A percentile compares a stretch with the other conserved stretches of the same genome.
These are phyloP conservation scores for Baryphthengus martii DNA, from an alignment of 2,113 vertebrate genomes.

Conservation along the genomic window DNA sequence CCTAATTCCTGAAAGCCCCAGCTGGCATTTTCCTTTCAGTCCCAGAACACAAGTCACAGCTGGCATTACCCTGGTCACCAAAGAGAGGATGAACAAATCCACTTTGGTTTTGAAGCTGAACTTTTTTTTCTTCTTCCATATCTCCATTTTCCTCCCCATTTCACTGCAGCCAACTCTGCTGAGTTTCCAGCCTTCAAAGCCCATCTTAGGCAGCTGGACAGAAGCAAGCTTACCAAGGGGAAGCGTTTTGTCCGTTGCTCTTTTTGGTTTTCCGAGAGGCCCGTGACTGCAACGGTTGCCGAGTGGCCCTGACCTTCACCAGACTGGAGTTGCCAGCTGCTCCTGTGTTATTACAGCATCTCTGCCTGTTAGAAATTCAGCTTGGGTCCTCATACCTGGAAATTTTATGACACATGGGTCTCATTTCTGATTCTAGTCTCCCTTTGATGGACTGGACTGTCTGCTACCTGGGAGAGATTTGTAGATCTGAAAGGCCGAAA, in stretches of 20 bases:
- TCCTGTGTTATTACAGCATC: neutral
- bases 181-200: neutral
- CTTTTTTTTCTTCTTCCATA: neutral
- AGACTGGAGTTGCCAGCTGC: neutral
- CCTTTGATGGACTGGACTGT: neutral
- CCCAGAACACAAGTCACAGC: neutral
- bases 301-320: constrained; percentile 11
- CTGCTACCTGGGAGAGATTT: neutral
- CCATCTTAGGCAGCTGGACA: neutral
- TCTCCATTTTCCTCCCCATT: neutral
- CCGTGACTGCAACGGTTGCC: neutral
- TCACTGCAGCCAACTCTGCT: neutral
- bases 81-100: neutral
- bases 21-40: neutral
- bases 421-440: constrained; percentile 8
- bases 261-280: neutral
- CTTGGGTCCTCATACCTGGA: neutral
- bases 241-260: neutral
- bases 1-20: neutral
- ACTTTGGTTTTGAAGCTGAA: neutral
- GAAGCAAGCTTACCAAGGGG: neutral
- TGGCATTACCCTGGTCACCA: constrained; percentile 6
- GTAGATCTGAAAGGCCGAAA: neutral
- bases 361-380: neutral
- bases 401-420: neutral